These are phyloP conservation scores for Andricus quercusramuli DNA, from an alignment of 2,888 invertebrate genomes.

Conservation along the genomic window DNA sequence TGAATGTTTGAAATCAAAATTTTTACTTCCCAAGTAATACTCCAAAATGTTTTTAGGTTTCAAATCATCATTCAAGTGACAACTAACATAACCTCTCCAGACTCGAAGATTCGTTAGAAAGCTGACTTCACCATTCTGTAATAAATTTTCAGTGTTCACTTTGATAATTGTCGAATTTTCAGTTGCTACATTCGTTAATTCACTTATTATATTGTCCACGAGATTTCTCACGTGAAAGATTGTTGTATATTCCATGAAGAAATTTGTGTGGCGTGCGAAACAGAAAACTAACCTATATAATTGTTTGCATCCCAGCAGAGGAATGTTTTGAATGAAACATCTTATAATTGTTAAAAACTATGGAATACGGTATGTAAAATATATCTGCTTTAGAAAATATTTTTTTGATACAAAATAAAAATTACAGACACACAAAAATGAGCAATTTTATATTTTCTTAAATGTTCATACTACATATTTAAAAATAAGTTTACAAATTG, in stretches of 20 bases:
- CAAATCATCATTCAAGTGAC: constrained; percentile 44
- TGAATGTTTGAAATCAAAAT: constrained; percentile 46
- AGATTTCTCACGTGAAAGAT: constrained; percentile 3
- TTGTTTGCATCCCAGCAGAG: too few relatives aligned
- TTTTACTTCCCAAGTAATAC: constrained; percentile 60
- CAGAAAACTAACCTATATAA: neutral
- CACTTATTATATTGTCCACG: constrained; percentile 12
- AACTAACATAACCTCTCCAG: constrained; percentile 80
- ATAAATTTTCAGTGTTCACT: constrained; percentile 82
- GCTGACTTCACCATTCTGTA: constrained; percentile 83
- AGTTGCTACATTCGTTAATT: constrained; percentile 18
- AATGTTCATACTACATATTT: too few relatives aligned
- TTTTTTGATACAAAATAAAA: too few relatives aligned
- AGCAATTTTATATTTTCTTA: too few relatives aligned
- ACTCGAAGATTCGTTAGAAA: constrained; percentile 81
- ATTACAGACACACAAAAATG: too few relatives aligned
- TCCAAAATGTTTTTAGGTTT: constrained; percentile 67
- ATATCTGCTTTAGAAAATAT: too few relatives aligned
- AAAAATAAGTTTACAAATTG: too few relatives aligned
- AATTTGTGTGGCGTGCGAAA: neutral
- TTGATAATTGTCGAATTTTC: constrained; percentile 75
- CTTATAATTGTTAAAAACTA: too few relatives aligned
- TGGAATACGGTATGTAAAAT: too few relatives aligned
- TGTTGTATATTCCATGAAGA: constrained; percentile 14
- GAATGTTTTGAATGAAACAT: too few relatives aligned